phyloP scores from a whole-genome alignment of 2,888 invertebrate species.

The Mayetiola destructor region DNA sequence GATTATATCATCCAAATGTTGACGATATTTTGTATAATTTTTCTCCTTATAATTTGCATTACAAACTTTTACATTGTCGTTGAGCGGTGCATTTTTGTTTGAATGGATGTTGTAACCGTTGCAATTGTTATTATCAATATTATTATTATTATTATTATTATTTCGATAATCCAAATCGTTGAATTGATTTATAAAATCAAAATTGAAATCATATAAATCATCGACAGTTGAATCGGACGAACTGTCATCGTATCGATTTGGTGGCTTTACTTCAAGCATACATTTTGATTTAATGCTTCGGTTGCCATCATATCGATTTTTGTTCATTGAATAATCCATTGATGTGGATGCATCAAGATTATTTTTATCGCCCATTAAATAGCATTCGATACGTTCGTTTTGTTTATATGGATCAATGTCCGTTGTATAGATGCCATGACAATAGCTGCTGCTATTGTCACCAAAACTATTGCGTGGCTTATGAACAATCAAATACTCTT shows the following conservation, averaged over 20 bases:
- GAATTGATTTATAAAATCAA: conserved; percentile 33
- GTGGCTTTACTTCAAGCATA: conserved; percentile 32
- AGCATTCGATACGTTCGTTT: not conserved
- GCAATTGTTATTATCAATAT: not conserved
- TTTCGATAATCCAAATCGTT: conserved; percentile 21
- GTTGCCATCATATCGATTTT: not conserved
- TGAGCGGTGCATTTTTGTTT: not conserved
- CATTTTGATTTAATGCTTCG: conserved; percentile 27
- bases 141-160: conserved; percentile 12
- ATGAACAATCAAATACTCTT: not conserved
- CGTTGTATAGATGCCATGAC: not conserved
- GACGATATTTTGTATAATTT: conserved; percentile 27
- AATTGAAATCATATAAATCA: conserved; percentile 34
- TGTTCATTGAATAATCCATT: conserved; percentile 20
- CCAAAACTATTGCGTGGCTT: conserved; percentile 1
- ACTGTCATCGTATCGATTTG: conserved; percentile 31
- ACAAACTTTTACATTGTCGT: no score
- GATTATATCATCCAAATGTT: conserved; percentile 28
- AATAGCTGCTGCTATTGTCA: not conserved
- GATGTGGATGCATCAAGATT: not conserved
- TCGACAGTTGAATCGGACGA: conserved; percentile 35
- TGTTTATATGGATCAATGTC: not conserved
- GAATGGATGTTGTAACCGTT: not conserved
- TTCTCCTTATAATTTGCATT: conserved; percentile 32
- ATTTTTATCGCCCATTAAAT: conserved; percentile 15